Base-by-base conservation (phyloP, 2,888 invertebrate species). In the Aplocera efformata region DNA sequence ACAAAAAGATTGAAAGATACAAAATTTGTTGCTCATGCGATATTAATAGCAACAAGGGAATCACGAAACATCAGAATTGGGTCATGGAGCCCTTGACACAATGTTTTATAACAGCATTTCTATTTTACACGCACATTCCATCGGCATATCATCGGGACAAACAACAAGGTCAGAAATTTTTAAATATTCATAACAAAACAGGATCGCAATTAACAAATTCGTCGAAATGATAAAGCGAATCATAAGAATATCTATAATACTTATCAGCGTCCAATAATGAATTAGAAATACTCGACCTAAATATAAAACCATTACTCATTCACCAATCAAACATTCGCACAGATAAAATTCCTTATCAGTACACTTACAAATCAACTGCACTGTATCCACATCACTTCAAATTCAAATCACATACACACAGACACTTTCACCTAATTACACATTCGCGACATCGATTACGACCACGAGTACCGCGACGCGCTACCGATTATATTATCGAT, bases 1-100 rank as follows among this genome's bases (percentile, higher is more conserved):
- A n/a, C n/a, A n/a, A n/a, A n/a, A n/a, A n/a, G n/a, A 17, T 17
- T 17, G 13, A 3, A 5, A 5, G 5, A 17, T 3, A 17, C 2
- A 2, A 17, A 17, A 17, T 5, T 17, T 22, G 22, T 22, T n/a
- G 7, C 6, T 22, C n/a, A 36, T 7, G 3, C 27, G 7, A 29
- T 61, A 63, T 59, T 63, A 62, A 53, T 57, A 60, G 53, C 40
- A 60, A 59, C 55, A 57, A 53, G 56, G 48, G 58, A 55, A 63
- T 72, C 63, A 64, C 58, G 61, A 65, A 70, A 67, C 60, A 40
- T 39, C 33, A 42, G 53, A 79, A 75, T 68, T 73, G 44, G 79
- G 76, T 75, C 74, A 76, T 61, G 37, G 62, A 48, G 69, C 57
- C 82, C 82, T 82, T 82, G 83, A 78, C 77, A 74, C 44, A 41